phyloP scores from a whole-genome alignment of 2,797 vertebrate genomes.

The Borostomias antarcticus region DNA sequence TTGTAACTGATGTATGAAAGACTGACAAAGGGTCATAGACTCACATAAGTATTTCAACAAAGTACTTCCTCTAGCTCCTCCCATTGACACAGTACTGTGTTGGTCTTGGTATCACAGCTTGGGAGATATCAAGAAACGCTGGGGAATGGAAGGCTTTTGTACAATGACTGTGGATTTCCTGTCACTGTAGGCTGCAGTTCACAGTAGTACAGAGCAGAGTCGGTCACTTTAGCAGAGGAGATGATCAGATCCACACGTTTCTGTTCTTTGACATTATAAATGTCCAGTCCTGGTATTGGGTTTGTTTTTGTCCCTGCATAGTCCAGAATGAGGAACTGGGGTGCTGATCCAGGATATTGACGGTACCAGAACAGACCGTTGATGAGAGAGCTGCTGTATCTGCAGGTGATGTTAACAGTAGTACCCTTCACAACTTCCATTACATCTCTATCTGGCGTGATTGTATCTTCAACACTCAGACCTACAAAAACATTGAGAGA shows the following conservation, averaged over 20 bases:
- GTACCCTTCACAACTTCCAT: neutral
- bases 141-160: conserved; percentile 8
- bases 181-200: conserved; percentile 33
- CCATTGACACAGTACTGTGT: neutral
- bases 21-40: neutral
- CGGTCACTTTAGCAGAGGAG: conserved; percentile 25
- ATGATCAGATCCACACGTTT: conserved; percentile 21
- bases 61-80: neutral
- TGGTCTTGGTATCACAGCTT: too few relatives aligned
- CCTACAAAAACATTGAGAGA: neutral
- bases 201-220: conserved; percentile 24
- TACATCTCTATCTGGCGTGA: neutral
- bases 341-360: conserved; percentile 2
- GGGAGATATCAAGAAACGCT: neutral
- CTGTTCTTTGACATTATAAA: neutral
- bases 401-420: conserved; percentile 5
- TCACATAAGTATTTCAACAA: neutral
- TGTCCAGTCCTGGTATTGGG: neutral
- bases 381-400: neutral
- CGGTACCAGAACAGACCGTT: conserved; percentile 7
- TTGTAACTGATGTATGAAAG: neutral
- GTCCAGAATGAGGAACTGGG: conserved; percentile 2
- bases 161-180: conserved; percentile 3
- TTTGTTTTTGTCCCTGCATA: neutral
- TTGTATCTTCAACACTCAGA: neutral